phyloP scores from a whole-genome alignment of 2,797 vertebrate species.

The Sebastes matsubarae region DNA sequence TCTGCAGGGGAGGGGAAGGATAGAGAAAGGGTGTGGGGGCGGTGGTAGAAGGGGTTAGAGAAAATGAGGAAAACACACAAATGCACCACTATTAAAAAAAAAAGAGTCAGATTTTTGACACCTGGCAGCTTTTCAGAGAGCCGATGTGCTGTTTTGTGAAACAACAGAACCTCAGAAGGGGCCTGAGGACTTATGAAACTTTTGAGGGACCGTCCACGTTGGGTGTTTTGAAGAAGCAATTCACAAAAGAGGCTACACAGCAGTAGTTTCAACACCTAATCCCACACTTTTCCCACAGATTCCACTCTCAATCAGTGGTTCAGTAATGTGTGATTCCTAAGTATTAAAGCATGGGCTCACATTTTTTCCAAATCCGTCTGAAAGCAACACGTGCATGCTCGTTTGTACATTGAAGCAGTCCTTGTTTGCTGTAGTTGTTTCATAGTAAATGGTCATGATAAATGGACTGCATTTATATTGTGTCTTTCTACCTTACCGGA shows the following conservation, averaged over 20 bases:
- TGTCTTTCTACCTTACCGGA: background rate
- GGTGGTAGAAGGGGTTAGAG: slow-evolving; percentile 51
- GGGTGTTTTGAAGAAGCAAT: slow-evolving; percentile 44
- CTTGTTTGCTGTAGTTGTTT: background rate
- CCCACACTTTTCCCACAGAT: background rate
- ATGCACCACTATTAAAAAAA: slow-evolving; percentile 47
- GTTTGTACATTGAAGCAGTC: background rate
- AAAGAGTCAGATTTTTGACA: slow-evolving; percentile 61
- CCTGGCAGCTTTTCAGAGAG: slow-evolving; percentile 67
- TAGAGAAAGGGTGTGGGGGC: slow-evolving; percentile 46
- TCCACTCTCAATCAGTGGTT: background rate
- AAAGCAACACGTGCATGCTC: background rate
- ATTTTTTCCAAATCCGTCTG: background rate
- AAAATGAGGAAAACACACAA: slow-evolving; percentile 70
- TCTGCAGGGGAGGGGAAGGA: slow-evolving; percentile 80
- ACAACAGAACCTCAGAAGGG: slow-evolving; percentile 47
- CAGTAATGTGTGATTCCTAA: background rate
- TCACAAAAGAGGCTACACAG: slow-evolving; percentile 28
- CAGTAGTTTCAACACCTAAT: background rate
- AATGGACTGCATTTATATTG: no score
- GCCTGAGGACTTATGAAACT: slow-evolving; percentile 52
- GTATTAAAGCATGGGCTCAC: background rate
- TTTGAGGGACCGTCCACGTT: slow-evolving; percentile 52
- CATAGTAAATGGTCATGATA: no score
- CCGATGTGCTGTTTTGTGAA: slow-evolving; percentile 51